These are phyloP conservation scores for Macropus fuliginosus DNA, from an alignment of 2,797 vertebrate species.

Conservation along the genomic window DNA sequence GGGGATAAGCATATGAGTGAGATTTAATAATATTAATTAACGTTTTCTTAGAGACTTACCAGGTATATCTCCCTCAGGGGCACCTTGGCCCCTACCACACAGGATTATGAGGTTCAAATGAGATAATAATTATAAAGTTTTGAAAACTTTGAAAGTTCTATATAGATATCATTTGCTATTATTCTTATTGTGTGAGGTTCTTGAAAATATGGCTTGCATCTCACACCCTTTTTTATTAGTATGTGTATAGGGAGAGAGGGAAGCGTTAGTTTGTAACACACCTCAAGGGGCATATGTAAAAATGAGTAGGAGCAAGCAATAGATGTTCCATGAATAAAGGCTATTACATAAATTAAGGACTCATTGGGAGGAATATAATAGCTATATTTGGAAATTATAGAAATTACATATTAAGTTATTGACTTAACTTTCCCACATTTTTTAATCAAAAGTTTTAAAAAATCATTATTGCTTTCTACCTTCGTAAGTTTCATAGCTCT, in stretches of 20 bases:
- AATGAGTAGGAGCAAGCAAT: not conserved
- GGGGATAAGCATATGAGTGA: not conserved
- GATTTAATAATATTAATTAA: not conserved
- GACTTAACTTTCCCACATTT: not conserved
- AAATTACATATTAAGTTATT: not conserved
- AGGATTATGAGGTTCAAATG: not conserved
- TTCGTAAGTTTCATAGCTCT: not conserved
- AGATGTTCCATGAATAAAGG: not conserved
- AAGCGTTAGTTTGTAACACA: not conserved
- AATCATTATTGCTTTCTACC: not conserved
- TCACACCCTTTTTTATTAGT: not conserved
- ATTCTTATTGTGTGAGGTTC: not conserved
- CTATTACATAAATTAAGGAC: not conserved
- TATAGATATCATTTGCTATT: not conserved
- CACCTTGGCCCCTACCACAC: not conserved
- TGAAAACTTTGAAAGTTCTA: not conserved
- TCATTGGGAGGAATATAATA: constrained; percentile 28
- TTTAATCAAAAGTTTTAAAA: not conserved
- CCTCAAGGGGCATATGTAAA: not conserved
- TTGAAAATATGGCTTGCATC: not conserved
- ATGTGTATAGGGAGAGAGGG: not conserved
- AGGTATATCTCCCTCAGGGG: not conserved
- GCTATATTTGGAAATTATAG: not conserved
- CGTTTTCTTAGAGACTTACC: not conserved
- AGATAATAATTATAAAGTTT: not conserved